These are phyloP conservation scores for Indri indri DNA, from an alignment of 2,113 vertebrate genomes.

Conservation along the genomic window DNA sequence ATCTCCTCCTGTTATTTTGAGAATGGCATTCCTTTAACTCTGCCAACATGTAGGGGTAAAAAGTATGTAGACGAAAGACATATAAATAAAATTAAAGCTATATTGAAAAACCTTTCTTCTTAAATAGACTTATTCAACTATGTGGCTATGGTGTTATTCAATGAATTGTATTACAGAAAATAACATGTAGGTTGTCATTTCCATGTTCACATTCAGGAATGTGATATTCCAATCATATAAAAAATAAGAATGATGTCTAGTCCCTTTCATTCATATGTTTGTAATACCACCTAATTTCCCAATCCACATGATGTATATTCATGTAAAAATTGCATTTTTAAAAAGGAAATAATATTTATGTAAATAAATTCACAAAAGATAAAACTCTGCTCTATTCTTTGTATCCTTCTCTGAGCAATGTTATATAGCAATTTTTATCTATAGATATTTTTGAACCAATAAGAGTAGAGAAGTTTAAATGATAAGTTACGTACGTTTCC, in stretches of 20 bases:
- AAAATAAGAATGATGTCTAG: neutral
- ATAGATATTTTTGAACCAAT: neutral
- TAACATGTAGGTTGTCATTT: neutral
- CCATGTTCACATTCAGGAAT: neutral
- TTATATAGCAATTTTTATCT: neutral
- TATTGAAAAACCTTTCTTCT: neutral
- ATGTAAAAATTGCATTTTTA: neutral
- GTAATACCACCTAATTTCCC: neutral
- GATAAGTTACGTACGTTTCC: neutral
- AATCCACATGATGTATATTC: neutral
- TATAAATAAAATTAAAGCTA: neutral
- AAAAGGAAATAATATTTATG: neutral
- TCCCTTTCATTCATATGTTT: neutral
- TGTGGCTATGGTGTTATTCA: neutral
- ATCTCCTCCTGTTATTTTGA: neutral
- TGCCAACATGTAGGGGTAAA: neutral
- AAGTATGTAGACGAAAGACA: accelerated
- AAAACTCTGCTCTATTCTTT: neutral
- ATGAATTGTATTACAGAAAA: neutral
- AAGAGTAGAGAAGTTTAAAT: neutral
- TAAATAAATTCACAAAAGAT: neutral
- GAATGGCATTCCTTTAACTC: neutral
- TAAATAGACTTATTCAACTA: neutral
- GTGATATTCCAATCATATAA: neutral
- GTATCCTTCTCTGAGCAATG: neutral